phyloP scores from a whole-genome alignment of 92 coral and sea anemone species.

The Ricordea florida region DNA sequence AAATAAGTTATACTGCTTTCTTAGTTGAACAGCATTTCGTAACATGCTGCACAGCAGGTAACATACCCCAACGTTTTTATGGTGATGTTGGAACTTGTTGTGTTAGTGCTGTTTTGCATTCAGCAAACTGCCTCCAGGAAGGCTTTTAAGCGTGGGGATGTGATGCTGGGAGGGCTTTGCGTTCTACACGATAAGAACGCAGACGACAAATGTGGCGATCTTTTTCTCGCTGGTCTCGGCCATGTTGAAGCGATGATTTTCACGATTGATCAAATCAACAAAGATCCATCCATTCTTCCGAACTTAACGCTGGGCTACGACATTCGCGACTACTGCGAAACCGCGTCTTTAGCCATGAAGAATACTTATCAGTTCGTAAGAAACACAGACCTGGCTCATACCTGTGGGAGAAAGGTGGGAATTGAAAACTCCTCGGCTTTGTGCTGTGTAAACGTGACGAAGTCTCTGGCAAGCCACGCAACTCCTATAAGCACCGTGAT shows the following conservation, averaged over 20 bases:
- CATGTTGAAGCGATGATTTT: constrained; percentile 75
- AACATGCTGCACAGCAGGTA: too few relatives aligned
- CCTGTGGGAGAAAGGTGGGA: too few relatives aligned
- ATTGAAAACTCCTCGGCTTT: background rate
- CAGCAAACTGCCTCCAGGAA: background rate
- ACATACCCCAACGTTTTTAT: too few relatives aligned
- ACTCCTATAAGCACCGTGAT: constrained; percentile 38
- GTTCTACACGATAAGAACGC: constrained; percentile 39
- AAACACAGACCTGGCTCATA: constrained; percentile 42
- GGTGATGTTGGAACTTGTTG: too few relatives aligned
- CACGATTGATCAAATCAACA: constrained; percentile 66
- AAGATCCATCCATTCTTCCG: constrained; percentile 55
- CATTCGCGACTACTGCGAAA: constrained; percentile 82
- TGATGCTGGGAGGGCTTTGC: constrained; percentile 52
- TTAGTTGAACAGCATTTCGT: too few relatives aligned
- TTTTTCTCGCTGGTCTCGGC: constrained; percentile 70
- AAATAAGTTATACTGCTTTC: too few relatives aligned
- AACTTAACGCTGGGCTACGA: constrained; percentile 61
- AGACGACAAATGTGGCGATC: constrained; percentile 43
- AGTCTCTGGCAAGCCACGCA: background rate
- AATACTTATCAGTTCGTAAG: constrained; percentile 56
- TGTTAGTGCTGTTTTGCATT: background rate
- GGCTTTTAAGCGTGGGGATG: constrained; percentile 31
- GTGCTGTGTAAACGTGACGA: background rate
- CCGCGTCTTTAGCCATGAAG: constrained; percentile 48